A percentile compares a stretch with the other conserved stretches of the same genome.
Evolutionary conservation across 2,797 vertebrate species (phyloP).

Genomic region (Coregonus suidteri): DNA sequence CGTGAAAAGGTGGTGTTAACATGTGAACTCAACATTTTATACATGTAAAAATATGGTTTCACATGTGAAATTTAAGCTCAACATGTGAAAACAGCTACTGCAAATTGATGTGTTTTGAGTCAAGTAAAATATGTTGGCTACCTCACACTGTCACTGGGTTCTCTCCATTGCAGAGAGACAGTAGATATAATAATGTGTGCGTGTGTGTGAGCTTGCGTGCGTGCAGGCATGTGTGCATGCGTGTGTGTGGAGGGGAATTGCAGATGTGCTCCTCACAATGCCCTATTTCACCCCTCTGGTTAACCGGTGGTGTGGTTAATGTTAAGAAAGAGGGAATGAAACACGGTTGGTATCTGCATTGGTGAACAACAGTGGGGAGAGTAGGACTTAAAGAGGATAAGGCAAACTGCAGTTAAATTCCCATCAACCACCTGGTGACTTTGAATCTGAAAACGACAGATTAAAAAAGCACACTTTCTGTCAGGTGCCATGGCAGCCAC

Average conservation of each 20-base stretch:
- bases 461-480: background rate
- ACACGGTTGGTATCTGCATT: conserved; percentile 5
- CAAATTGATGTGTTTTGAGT: background rate
- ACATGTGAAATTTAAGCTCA: no score
- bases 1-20: no score
- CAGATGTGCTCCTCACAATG: background rate
- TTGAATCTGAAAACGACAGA: background rate
- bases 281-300: background rate
- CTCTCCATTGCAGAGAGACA: background rate
- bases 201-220: background rate
- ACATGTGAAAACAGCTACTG: no score
- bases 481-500: background rate
- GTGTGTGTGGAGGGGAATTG: background rate
- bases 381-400: conserved; percentile 29
- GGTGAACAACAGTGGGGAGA: conserved; percentile 6
- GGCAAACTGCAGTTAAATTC: conserved; percentile 31
- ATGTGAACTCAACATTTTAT: no score
- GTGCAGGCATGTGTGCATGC: background rate
- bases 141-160: background rate
- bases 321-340: conserved; percentile 9
- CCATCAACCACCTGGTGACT: conserved; percentile 19
- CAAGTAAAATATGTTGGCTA: background rate
- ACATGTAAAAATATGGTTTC: no score
- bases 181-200: no score
- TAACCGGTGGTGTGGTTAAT: background rate